Evolutionary conservation across 2,797 vertebrate genomes (phyloP).

Genomic region (Falco rusticolus): DNA sequence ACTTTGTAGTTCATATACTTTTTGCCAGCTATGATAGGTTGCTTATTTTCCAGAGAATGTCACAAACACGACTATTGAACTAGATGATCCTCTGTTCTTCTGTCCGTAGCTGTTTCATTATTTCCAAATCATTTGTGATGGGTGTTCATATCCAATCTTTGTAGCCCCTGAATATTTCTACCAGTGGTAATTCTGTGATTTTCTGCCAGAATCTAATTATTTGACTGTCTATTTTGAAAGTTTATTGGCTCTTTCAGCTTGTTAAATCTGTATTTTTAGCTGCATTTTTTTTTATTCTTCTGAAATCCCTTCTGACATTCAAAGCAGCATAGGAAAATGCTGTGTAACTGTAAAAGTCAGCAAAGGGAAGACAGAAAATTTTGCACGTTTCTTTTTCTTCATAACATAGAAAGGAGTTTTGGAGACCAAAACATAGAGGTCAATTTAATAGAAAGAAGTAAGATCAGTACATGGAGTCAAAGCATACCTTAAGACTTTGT

Average conservation of each 20-base stretch:
- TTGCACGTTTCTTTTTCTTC: neutral
- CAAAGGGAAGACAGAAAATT: neutral
- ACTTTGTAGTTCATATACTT: neutral
- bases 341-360: neutral
- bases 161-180: neutral
- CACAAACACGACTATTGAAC: neutral
- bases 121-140: slow-evolving; percentile 3
- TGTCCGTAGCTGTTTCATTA: neutral
- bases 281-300: neutral
- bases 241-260: neutral
- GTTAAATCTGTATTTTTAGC: neutral
- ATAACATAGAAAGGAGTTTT: neutral
- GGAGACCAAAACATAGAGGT: neutral
- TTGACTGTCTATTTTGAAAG: neutral
- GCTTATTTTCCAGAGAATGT: neutral
- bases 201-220: slow-evolving; percentile 13
- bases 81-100: neutral
- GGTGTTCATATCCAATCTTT: neutral
- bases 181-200: neutral
- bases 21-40: neutral
- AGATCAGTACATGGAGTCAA: neutral
- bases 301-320: neutral
- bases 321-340: neutral
- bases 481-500: neutral
- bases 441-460: neutral